Evolutionary conservation across 2,113 vertebrate genomes (phyloP).

Genomic region (Hippocampus zosterae): DNA sequence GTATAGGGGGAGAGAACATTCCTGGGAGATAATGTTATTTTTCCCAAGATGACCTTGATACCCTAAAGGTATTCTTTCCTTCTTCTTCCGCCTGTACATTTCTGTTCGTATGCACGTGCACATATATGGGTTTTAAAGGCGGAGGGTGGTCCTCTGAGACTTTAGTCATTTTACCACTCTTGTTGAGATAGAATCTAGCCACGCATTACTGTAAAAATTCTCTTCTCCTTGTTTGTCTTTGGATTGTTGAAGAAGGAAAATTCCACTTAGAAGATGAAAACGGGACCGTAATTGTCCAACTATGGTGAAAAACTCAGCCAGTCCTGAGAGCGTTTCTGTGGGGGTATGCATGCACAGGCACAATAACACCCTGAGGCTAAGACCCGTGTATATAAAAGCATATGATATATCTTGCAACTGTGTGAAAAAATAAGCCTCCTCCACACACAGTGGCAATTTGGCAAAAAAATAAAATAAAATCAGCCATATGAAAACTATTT

Average conservation of each 20-base stretch:
- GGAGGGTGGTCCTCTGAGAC: neutral
- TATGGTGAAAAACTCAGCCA: no score
- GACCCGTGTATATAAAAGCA: neutral
- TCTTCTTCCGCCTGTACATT: neutral
- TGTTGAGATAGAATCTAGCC: neutral
- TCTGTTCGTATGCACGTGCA: neutral
- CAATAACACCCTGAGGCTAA: neutral
- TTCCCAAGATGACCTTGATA: slow-evolving; percentile 48
- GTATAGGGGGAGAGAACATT: slow-evolving; percentile 23
- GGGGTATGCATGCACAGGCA: neutral
- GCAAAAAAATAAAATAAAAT: neutral
- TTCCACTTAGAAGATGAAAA: neutral
- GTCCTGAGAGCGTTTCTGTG: neutral
- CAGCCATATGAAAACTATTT: neutral
- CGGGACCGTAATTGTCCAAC: no score
- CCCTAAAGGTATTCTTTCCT: slow-evolving; percentile 8
- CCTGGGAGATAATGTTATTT: slow-evolving; percentile 20
- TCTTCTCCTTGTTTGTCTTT: neutral
- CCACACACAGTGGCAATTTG: neutral
- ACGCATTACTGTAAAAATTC: neutral
- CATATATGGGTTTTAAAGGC: neutral
- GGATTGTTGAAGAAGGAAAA: neutral
- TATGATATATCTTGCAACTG: neutral
- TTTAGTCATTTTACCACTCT: neutral
- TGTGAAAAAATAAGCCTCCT: neutral